Evolutionary conservation across 1,140 invertebrate species (phyloP), one percentile per base, ranked within the genome.

Genomic region (Bombus sibiricus): DNA sequence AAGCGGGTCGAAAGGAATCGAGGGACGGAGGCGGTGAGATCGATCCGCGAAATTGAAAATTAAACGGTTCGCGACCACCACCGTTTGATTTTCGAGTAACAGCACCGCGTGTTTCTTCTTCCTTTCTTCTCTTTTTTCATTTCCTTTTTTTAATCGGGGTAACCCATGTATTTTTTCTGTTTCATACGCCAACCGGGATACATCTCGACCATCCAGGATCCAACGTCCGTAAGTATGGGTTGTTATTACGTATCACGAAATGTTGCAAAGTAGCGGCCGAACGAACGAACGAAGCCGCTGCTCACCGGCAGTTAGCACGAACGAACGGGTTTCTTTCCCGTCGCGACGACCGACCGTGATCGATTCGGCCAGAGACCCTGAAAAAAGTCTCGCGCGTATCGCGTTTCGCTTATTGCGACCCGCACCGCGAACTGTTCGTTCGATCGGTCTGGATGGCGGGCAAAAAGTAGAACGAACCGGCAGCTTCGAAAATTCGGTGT

Each of bases 191-290:
- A 80, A 69, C 28, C 72, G 32, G 43, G 73, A 62, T 22, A 43
- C 37, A 13, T 25, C 8, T 39, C 32, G 71, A 77, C 75, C 22
- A 10, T 83, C 22, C 90, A 96, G 95, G 95, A 96, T 93, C 95
- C 95, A 79, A 94, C 95, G 89, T 95, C 95, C 89, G 95, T 96
- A 91, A 96, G 95, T 95, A 94, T 90, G 81, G 82, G 83, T 90
- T 81, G 87, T 87, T 90, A 87, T 69, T 43, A 41, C 72, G 76
- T 82, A 79, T 81, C 87, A 57, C 76, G 83, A 83, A 89, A 89
- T 80, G 80, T 81, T 86, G 53, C 84, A 75, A 81, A 86, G 80
- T 81, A 86, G 76, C 72, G 43, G 77, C 32, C 39, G 66, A 1
- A 59, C 34, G 22, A n/a, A 22, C 10, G 68, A 28, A 39, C 57